A percentile compares a stretch with the other conserved stretches of the same genome.
These are phyloP conservation scores for Psammodynastes pulverulentus DNA, from an alignment of 2,113 vertebrate genomes.

Conservation along the genomic window DNA sequence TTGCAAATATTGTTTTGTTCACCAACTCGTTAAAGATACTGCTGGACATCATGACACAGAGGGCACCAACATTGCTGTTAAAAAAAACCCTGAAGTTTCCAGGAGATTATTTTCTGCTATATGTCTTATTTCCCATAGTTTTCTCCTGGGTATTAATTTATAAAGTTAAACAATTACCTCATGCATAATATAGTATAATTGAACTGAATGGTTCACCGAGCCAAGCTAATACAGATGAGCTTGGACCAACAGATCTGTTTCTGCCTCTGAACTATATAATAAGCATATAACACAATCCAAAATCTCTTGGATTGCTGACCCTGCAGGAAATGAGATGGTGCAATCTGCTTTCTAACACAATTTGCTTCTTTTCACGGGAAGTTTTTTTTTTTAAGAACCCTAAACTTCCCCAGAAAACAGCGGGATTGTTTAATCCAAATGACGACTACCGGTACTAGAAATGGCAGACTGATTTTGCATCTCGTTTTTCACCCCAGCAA, in stretches of 20 bases:
- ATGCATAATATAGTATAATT: constrained; percentile 32
- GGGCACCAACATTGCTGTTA: constrained; percentile 33
- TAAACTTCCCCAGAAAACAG: constrained; percentile 27
- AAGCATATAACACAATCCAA: constrained; percentile 39
- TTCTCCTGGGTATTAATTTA: constrained; percentile 44
- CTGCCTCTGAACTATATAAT: constrained; percentile 9
- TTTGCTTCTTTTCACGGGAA: constrained; percentile 43
- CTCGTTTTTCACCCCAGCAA: constrained; percentile 53
- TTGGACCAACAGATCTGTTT: constrained; percentile 37
- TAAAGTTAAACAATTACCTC: constrained; percentile 42
- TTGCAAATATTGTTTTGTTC: neutral
- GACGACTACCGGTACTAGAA: constrained; percentile 57
- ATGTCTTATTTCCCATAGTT: constrained; percentile 17
- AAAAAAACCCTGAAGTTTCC: constrained; percentile 42
- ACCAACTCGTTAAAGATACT: constrained; percentile 11
- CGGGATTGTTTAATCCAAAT: constrained; percentile 44
- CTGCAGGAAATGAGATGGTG: constrained; percentile 21
- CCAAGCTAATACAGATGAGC: constrained; percentile 59
- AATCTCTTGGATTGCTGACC: constrained; percentile 31
- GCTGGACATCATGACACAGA: constrained; percentile 30
- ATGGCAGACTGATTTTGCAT: constrained; percentile 50
- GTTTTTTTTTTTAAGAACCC: constrained; percentile 38
- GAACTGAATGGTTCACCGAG: constrained; percentile 50
- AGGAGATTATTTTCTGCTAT: constrained; percentile 29
- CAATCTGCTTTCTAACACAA: constrained; percentile 23